Percentiles rank a stretch among this genome's conserved stretches.
These are phyloP conservation scores for Adelosebastes latens DNA, from an alignment of 2,797 vertebrate genomes.

Conservation along the genomic window DNA sequence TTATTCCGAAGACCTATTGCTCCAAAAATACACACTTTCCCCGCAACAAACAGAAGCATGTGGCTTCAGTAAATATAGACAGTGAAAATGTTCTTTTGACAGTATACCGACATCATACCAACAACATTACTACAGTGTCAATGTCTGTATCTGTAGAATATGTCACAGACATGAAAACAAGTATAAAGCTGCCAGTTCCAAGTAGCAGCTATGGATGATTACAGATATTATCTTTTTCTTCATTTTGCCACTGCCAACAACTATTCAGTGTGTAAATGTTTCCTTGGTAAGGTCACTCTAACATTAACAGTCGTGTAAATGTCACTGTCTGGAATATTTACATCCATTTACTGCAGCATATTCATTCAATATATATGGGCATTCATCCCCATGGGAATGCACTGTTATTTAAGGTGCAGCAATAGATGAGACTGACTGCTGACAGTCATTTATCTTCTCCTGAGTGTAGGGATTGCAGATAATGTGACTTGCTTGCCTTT, in stretches of 20 bases:
- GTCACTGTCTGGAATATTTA: not conserved
- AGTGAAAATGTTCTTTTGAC: no score
- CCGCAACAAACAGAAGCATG: no score
- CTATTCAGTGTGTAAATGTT: slow-evolving; percentile 4
- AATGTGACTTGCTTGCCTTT: slow-evolving; percentile 25
- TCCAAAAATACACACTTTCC: no score
- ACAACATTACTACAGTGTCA: no score
- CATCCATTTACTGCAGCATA: slow-evolving; percentile 5
- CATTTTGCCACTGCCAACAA: not conserved
- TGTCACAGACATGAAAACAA: no score
- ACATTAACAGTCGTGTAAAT: not conserved
- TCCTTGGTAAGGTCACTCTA: slow-evolving; percentile 2
- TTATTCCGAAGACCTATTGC: no score
- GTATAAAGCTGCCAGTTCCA: no score
- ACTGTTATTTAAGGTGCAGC: not conserved
- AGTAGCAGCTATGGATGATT: not conserved
- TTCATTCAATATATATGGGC: slow-evolving; percentile 7
- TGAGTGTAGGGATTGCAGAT: slow-evolving; percentile 14
- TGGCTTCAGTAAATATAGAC: no score
- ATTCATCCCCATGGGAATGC: not conserved
- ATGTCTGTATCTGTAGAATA: no score
- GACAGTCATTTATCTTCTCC: slow-evolving; percentile 8
- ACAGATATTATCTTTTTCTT: not conserved
- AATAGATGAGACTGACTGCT: slow-evolving; percentile 7
- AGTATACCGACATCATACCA: no score